phyloP scores from a whole-genome alignment of 2,797 vertebrate species.

The Sphaeramia orbicularis region DNA sequence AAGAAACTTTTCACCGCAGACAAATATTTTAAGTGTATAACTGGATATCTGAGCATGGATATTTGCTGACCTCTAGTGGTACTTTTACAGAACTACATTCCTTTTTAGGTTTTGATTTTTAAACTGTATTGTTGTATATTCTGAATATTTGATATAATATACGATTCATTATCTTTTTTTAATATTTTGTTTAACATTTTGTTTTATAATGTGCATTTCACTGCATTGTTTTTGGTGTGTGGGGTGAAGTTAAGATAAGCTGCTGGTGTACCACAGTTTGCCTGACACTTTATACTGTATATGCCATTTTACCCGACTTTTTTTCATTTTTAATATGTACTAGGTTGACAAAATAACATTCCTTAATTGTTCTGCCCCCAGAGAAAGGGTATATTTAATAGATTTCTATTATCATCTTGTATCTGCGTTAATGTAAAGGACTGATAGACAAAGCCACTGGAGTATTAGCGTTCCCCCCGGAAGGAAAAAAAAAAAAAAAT shows the following conservation, averaged over 20 bases:
- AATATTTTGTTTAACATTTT: conserved; percentile 61
- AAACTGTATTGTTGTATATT: conserved; percentile 73
- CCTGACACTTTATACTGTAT: conserved; percentile 56
- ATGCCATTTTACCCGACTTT: conserved; percentile 44
- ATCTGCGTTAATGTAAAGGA: conserved; percentile 50
- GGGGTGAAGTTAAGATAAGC: conserved; percentile 40
- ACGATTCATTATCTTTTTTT: conserved; percentile 69
- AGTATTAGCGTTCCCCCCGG: conserved; percentile 40
- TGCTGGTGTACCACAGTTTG: conserved; percentile 60
- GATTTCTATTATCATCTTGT: conserved; percentile 66
- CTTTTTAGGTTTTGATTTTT: conserved; percentile 75
- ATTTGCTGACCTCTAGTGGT: conserved; percentile 86
- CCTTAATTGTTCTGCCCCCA: conserved; percentile 58
- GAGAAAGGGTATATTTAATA: conserved; percentile 59
- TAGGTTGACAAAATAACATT: conserved; percentile 63
- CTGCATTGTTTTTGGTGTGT: conserved; percentile 49
- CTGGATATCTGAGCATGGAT: conserved; percentile 83
- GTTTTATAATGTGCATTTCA: conserved; percentile 65
- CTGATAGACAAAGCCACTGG: conserved; percentile 41
- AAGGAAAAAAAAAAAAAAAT: conserved; percentile 53
- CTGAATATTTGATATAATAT: conserved; percentile 76
- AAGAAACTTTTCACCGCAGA: conserved; percentile 56
- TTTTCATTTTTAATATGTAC: conserved; percentile 62
- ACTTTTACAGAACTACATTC: conserved; percentile 83
- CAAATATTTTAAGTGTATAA: conserved; percentile 69